Evolutionary conservation across 64 coral and sea anemone genomes (phyloP), one percentile per base, ranked within the genome.

Genomic region (Acropora yongei): DNA sequence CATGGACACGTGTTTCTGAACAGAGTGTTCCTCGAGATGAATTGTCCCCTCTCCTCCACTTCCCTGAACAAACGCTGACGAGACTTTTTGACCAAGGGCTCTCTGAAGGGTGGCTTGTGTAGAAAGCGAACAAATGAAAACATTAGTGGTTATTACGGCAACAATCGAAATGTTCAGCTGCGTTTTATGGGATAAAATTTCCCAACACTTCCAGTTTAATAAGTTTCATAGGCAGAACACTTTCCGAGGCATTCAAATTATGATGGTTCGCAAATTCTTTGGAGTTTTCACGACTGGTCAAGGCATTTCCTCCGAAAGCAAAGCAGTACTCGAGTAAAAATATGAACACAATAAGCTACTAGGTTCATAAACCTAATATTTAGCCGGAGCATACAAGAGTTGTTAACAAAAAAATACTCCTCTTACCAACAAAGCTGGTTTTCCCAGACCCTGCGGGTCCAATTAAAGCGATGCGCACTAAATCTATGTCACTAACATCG

Each of bases 391-490:
- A 30, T 30, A 30, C 30, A 30, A 30, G 30, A 30, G 30, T 30
- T 30, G 30, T 30, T 30, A 30, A 30, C 30, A 30, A 30, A 78
- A n/a, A 18, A 18, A n/a, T 11, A 41, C 12, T 74, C 1, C 41
- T 76, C 92, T 57, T 91, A 97, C 95, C 92, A 80, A 97, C 90
- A 68, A 97, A 97, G 77, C 87, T 87, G 58, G 95, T 87, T 80
- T 96, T 96, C 55, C 95, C 95, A 14, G 95, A 96, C 0, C 83
- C 95, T 13, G 95, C 60, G 1, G 95, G 95, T 0, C 95, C 95
- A 50, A 96, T 73, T 30, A 96, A 53, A 20, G 95, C 88, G 47
- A 96, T 78, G 68, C 91, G 92, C 53, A 93, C 92, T 61, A 77
- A 5, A 4, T 88, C 68, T 18, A 97, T 97, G 53, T 97, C 95